These are phyloP conservation scores for Mycetomoellerius zeteki DNA, from an alignment of 1,140 invertebrate species.

Conservation along the genomic window DNA sequence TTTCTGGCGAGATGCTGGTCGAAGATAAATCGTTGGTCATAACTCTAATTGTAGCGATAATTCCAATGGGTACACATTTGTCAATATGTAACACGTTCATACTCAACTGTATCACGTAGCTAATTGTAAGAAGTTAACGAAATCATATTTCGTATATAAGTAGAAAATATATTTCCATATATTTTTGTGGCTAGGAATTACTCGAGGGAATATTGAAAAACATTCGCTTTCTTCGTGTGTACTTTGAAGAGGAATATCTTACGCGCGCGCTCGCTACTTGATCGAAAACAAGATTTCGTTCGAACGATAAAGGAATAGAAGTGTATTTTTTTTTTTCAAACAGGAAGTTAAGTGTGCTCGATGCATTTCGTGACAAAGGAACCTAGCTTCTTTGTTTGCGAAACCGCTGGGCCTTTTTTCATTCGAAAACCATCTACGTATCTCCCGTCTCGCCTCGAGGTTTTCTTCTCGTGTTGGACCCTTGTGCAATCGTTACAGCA, in stretches of 20 bases:
- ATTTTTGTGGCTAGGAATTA: not conserved
- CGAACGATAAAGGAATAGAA: not conserved
- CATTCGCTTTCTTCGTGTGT: not conserved
- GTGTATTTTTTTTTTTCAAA: not conserved
- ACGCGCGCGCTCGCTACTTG: not conserved
- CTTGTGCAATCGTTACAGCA: conserved; percentile 63
- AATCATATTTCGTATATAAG: not conserved
- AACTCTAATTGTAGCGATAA: conserved; percentile 68
- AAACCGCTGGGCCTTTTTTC: not conserved
- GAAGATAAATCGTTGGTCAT: conserved; percentile 55
- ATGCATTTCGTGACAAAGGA: conserved; percentile 17
- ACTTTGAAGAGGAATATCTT: not conserved
- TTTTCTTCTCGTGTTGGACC: conserved; percentile 50
- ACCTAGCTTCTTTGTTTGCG: not conserved
- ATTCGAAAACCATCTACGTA: conserved; percentile 62
- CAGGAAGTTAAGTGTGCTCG: conserved; percentile 7
- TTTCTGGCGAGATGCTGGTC: conserved; percentile 41
- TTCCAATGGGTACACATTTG: not conserved
- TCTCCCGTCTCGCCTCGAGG: conserved; percentile 34
- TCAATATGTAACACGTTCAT: conserved; percentile 4
- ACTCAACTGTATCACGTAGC: not conserved
- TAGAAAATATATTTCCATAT: not conserved
- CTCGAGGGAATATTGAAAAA: not conserved
- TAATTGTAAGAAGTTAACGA: not conserved
- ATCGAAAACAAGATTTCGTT: not conserved